A percentile compares a stretch with the other conserved stretches of the same genome.
These are phyloP conservation scores for Hafferia zeledoni DNA, from an alignment of 2,797 vertebrate species.

Conservation along the genomic window DNA sequence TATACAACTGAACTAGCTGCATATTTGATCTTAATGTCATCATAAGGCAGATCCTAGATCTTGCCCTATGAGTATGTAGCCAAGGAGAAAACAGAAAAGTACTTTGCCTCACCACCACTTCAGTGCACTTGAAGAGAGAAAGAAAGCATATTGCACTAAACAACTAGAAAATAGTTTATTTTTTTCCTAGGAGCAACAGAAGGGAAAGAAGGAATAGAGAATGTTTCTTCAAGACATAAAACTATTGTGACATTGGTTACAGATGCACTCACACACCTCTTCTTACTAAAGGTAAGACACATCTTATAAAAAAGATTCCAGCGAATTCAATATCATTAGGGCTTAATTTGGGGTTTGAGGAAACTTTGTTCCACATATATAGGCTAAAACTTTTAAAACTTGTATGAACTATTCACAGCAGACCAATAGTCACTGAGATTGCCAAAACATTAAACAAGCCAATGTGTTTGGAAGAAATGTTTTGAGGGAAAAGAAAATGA, in stretches of 20 bases:
- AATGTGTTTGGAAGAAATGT: not conserved
- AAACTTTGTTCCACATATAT: not conserved
- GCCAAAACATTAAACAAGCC: not conserved
- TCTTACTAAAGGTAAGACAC: not conserved
- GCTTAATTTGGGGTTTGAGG: not conserved
- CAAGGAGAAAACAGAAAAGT: not conserved
- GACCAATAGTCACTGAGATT: not conserved
- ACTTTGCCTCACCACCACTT: not conserved
- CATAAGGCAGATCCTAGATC: not conserved
- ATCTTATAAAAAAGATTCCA: not conserved
- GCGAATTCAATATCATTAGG: not conserved
- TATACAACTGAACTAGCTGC: not conserved
- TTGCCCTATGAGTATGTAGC: not conserved
- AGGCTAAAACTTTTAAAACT: not conserved
- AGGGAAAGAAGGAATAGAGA: not conserved
- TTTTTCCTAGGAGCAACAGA: not conserved
- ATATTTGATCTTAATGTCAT: not conserved
- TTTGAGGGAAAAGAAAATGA: not conserved
- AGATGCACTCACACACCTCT: not conserved
- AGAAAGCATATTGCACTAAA: not conserved
- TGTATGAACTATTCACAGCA: not conserved
- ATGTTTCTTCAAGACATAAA: not conserved
- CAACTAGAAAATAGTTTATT: not conserved
- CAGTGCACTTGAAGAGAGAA: not conserved
- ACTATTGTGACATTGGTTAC: not conserved